Evolutionary conservation across 92 coral and sea anemone genomes (phyloP).

Genomic region (Zoanthus gigantus): DNA sequence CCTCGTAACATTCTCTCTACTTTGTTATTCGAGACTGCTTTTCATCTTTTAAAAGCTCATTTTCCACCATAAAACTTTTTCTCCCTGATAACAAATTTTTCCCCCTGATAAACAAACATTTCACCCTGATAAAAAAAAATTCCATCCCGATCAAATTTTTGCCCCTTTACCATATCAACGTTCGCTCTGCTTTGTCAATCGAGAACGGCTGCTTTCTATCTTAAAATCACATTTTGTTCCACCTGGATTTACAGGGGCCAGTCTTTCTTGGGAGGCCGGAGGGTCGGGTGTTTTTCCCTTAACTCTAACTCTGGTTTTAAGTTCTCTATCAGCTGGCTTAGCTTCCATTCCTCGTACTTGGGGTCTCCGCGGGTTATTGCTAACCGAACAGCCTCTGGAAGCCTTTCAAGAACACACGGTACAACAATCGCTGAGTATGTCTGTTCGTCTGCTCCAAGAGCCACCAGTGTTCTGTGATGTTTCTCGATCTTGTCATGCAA

Average conservation of each 20-base stretch:
- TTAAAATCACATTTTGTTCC: too few relatives aligned
- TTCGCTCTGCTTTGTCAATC: too few relatives aligned
- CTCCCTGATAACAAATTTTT: too few relatives aligned
- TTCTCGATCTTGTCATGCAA: constrained; percentile 1
- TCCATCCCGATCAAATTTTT: too few relatives aligned
- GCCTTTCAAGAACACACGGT: background rate
- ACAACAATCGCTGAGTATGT: background rate
- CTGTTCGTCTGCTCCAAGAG: constrained; percentile 15
- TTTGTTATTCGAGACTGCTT: too few relatives aligned
- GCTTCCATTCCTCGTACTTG: constrained; percentile 23
- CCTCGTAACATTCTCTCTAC: too few relatives aligned
- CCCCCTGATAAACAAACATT: too few relatives aligned
- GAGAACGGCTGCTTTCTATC: too few relatives aligned
- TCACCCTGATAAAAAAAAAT: too few relatives aligned
- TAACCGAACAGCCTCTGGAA: background rate
- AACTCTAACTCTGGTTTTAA: background rate
- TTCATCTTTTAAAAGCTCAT: too few relatives aligned
- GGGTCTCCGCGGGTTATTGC: constrained; percentile 11
- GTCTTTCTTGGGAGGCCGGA: constrained; percentile 4
- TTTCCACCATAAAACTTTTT: too few relatives aligned
- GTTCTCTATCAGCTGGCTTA: background rate
- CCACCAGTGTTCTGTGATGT: constrained; percentile 25
- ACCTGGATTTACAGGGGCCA: background rate
- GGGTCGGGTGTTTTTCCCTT: constrained; percentile 10
- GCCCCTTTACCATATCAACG: background rate